phyloP scores from a whole-genome alignment of 1,140 invertebrate genomes.

The Paramacrobiotus metropolitanus region DNA sequence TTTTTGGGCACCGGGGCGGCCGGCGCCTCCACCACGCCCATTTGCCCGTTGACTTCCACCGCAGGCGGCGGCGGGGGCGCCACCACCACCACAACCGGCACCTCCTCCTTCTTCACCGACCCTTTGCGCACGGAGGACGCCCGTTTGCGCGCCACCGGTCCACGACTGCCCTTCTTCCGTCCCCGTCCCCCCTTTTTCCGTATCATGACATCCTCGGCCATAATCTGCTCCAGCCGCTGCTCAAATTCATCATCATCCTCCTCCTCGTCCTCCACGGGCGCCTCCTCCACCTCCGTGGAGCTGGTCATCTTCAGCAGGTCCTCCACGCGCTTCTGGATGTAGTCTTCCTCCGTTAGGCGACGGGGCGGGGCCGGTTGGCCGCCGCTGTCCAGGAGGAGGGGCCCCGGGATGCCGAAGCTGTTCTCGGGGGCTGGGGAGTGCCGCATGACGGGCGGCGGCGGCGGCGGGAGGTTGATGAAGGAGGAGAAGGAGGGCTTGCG shows the following conservation, averaged over 20 bases:
- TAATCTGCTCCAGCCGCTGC: not conserved
- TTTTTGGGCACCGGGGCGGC: no score
- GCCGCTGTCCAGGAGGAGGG: no score
- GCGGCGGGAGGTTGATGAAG: no score
- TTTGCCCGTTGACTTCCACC: no score
- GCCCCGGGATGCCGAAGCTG: no score
- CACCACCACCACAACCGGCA: not conserved
- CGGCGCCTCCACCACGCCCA: no score
- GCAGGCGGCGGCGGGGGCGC: no score
- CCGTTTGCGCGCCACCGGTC: no score
- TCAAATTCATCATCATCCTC: constrained; percentile 4
- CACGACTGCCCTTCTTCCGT: not conserved
- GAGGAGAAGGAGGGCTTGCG: no score
- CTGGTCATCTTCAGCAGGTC: not conserved
- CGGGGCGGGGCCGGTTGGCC: no score
- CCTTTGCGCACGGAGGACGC: not conserved
- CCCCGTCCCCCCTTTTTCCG: not conserved
- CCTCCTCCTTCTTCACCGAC: not conserved
- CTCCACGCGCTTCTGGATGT: not conserved
- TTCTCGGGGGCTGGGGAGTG: no score
- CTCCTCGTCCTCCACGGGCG: not conserved
- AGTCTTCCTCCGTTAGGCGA: not conserved
- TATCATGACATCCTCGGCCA: not conserved
- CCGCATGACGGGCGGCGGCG: no score
- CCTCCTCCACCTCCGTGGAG: not conserved